phyloP scores from a whole-genome alignment of 2,888 invertebrate species.

The Proisotoma minuta region DNA sequence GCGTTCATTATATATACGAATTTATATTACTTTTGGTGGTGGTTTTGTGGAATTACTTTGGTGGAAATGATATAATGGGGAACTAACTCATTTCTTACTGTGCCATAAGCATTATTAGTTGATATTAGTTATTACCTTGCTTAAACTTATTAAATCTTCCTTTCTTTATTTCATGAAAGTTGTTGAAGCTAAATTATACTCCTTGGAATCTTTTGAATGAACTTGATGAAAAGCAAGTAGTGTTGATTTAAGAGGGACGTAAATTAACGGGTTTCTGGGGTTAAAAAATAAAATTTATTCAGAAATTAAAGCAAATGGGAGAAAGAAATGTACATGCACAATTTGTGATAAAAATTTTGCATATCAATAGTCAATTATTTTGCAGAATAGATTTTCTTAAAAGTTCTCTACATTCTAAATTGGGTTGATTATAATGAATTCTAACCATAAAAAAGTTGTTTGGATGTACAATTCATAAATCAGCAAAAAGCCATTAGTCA shows the following conservation, averaged over 20 bases:
- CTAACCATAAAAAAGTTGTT: neutral
- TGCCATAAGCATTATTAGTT: neutral
- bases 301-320: constrained; percentile 1
- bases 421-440: neutral
- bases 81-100: neutral
- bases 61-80: neutral
- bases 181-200: neutral
- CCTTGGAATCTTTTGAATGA: neutral
- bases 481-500: constrained; percentile 19
- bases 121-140: constrained; percentile 14
- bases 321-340: neutral
- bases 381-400: no score
- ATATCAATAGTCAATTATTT: neutral
- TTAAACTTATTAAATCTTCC: neutral
- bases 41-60: neutral
- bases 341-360: neutral
- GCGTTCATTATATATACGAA: constrained; percentile 2
- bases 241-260: constrained; percentile 11
- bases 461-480: constrained; percentile 18
- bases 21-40: neutral
- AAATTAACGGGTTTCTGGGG: constrained; percentile 7
- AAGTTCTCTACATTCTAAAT: no score
- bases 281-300: neutral
- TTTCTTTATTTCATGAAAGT: neutral
- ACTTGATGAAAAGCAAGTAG: constrained; percentile 8